Evolutionary conservation across 2,797 vertebrate species (phyloP).

Genomic region (Hyperoplus immaculatus): DNA sequence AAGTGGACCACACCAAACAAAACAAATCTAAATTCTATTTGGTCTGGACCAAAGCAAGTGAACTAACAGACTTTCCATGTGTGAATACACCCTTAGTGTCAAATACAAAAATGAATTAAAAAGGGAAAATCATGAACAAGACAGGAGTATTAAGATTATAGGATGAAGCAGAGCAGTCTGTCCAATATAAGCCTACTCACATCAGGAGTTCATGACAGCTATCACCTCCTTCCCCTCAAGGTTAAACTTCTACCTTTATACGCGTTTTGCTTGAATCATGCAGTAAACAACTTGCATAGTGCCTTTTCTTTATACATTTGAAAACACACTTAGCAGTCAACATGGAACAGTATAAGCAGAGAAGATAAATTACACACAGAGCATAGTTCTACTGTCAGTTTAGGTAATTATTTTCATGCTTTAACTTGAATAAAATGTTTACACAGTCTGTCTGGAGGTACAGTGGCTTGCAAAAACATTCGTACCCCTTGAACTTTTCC

Average conservation of each 20-base stretch:
- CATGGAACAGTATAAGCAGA: constrained; percentile 2
- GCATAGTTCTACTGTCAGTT: constrained; percentile 19
- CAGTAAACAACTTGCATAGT: not conserved
- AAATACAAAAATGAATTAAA: constrained; percentile 2
- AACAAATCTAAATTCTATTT: too few relatives aligned
- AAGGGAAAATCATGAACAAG: not conserved
- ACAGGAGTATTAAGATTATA: not conserved
- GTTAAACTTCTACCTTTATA: not conserved
- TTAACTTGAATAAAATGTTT: constrained; percentile 21
- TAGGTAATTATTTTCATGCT: constrained; percentile 20
- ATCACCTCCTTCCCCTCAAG: not conserved
- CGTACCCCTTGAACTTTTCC: too few relatives aligned
- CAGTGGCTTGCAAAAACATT: not conserved
- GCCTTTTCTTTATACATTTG: not conserved
- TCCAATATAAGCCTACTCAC: not conserved
- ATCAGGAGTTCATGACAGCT: not conserved
- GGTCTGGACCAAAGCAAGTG: too few relatives aligned
- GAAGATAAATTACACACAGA: constrained; percentile 24
- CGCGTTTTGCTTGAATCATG: too few relatives aligned
- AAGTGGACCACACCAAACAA: too few relatives aligned
- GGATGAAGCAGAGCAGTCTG: not conserved
- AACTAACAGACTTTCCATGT: too few relatives aligned
- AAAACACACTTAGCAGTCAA: constrained; percentile 5
- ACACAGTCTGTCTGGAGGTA: constrained; percentile 19
- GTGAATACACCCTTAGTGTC: not conserved